phyloP scores from a whole-genome alignment of 2,113 vertebrate species.

The Epinephelus cyanopodus region DNA sequence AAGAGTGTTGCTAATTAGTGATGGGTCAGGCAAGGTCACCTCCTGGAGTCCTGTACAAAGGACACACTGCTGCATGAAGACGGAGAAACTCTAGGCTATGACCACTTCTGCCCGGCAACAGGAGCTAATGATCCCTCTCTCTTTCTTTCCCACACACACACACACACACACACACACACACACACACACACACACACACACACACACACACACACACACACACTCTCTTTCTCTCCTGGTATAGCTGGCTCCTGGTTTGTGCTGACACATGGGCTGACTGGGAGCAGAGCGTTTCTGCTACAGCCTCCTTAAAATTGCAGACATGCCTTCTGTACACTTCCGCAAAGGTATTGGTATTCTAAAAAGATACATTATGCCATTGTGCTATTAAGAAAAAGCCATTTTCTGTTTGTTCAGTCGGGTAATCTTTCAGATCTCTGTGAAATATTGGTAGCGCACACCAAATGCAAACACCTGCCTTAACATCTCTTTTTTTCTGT shows the following conservation, averaged over 20 bases:
- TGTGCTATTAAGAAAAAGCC: constrained; percentile 79
- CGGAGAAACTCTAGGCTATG: constrained; percentile 46
- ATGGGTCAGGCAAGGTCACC: constrained; percentile 43
- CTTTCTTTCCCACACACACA: neutral
- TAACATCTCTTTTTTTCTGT: constrained; percentile 55
- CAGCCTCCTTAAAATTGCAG: constrained; percentile 70
- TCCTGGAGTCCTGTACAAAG: constrained; percentile 21
- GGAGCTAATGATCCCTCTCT: constrained; percentile 61
- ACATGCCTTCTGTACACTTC: constrained; percentile 58
- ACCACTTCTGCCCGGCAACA: constrained; percentile 68
- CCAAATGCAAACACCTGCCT: constrained; percentile 63
- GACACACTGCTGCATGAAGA: constrained; percentile 36
- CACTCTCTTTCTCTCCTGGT: constrained; percentile 33
- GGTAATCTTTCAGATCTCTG: constrained; percentile 66
- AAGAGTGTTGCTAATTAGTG: constrained; percentile 52
- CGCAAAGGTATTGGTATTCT: constrained; percentile 68
- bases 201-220: neutral
- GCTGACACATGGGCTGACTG: constrained; percentile 75
- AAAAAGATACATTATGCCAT: constrained; percentile 66
- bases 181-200: neutral
- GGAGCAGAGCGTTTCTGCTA: constrained; percentile 47
- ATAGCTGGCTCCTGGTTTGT: constrained; percentile 71
- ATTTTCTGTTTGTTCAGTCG: constrained; percentile 60
- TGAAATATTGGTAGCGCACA: constrained; percentile 51
- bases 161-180: neutral